Evolutionary conservation across 2,113 vertebrate genomes (phyloP).

Genomic region (Oreocharis arfaki): DNA sequence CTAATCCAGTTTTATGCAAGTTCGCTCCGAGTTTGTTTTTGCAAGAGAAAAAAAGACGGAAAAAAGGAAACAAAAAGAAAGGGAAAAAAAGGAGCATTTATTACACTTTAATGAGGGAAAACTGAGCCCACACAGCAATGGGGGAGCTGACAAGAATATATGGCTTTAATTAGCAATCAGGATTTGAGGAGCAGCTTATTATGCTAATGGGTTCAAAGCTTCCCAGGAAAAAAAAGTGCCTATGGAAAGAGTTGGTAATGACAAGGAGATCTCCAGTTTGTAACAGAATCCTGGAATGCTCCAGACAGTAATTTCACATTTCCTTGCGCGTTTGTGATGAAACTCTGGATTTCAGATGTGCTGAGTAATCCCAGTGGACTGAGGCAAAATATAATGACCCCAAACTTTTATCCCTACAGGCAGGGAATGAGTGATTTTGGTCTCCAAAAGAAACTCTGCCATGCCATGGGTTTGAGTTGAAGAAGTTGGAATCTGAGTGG

Average conservation of each 20-base stretch:
- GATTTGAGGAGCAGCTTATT: constrained; percentile 59
- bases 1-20: not conserved
- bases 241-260: constrained; percentile 43
- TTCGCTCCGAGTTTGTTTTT: not conserved
- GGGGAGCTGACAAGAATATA: constrained; percentile 57
- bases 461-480: not conserved
- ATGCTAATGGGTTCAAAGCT: constrained; percentile 50
- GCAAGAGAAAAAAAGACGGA: not conserved
- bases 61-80: not conserved
- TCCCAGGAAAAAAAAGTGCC: constrained; percentile 29
- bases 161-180: constrained; percentile 65
- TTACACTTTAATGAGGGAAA: constrained; percentile 58
- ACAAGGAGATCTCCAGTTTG: constrained; percentile 48
- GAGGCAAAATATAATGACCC: not conserved
- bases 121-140: constrained; percentile 11
- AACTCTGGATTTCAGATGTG: not conserved
- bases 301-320: constrained; percentile 44
- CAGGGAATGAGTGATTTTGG: not conserved
- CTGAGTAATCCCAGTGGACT: not conserved
- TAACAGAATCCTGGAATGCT: constrained; percentile 25
- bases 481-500: not conserved
- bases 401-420: not conserved
- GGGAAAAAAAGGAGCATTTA: not conserved
- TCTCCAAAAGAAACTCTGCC: not conserved
- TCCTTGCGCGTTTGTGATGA: constrained; percentile 1